These are phyloP conservation scores for Zapornia atra DNA, from an alignment of 2,113 vertebrate genomes.

Conservation along the genomic window DNA sequence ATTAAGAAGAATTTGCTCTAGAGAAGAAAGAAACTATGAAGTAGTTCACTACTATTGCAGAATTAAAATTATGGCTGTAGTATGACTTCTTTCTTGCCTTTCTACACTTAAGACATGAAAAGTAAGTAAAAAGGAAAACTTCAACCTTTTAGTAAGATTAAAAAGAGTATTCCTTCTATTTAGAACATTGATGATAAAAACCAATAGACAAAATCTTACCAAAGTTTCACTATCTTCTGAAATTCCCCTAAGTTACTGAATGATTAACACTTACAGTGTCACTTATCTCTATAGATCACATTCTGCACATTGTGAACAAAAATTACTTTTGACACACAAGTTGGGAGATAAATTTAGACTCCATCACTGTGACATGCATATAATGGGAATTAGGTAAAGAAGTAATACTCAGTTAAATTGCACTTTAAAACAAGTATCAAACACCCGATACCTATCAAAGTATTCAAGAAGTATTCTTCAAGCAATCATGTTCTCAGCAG, in stretches of 20 bases:
- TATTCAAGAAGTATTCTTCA: neutral
- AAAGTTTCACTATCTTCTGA: neutral
- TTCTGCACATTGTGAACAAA: neutral
- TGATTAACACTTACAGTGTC: neutral
- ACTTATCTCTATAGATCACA: neutral
- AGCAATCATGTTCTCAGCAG: neutral
- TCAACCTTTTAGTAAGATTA: neutral
- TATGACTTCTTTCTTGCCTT: neutral
- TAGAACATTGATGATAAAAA: neutral
- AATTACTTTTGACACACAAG: neutral
- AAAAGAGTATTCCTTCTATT: neutral
- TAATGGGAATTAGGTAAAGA: neutral
- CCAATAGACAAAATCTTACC: neutral
- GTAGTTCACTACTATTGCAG: neutral
- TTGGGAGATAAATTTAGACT: neutral
- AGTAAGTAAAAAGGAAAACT: neutral
- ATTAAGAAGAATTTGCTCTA: neutral
- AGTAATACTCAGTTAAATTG: neutral
- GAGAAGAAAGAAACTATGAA: neutral
- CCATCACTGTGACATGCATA: neutral
- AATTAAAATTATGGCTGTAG: neutral
- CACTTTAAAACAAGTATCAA: neutral
- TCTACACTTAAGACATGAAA: neutral
- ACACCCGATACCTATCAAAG: neutral
- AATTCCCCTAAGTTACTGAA: neutral